Evolutionary conservation across 2,113 vertebrate species (phyloP).

Genomic region (Phyllostomus hastatus): DNA sequence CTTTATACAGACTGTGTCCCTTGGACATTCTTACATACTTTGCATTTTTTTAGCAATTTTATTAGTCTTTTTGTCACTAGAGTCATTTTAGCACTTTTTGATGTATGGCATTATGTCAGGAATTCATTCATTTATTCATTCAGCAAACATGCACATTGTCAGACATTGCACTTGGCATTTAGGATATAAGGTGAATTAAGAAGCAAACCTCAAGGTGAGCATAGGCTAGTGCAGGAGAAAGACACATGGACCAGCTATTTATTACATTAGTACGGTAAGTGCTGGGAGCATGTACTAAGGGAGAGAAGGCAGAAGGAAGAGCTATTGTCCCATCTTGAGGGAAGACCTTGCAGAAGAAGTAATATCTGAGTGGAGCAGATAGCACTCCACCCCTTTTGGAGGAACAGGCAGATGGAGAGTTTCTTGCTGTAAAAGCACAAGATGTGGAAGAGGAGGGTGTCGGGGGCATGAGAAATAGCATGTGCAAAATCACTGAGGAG

Average conservation of each 20-base stretch:
- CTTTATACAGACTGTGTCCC: neutral
- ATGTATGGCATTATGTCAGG: neutral
- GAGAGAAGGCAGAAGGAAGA: neutral
- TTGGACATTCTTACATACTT: neutral
- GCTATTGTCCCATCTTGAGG: neutral
- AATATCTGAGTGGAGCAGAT: neutral
- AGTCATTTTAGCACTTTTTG: neutral
- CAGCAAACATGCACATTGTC: neutral
- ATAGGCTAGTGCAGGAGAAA: neutral
- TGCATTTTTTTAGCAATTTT: constrained; percentile 2
- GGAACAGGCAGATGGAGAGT: neutral
- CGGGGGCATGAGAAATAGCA: neutral
- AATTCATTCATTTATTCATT: neutral
- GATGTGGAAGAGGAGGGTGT: neutral
- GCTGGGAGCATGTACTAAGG: neutral
- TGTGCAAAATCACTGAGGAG: neutral
- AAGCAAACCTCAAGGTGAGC: neutral
- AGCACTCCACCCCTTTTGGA: neutral
- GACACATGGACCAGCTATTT: neutral
- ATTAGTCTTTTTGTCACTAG: neutral
- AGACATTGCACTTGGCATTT: neutral
- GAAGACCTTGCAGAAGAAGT: neutral
- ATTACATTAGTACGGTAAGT: neutral
- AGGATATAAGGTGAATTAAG: neutral
- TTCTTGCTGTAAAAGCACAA: neutral